A percentile compares a stretch with the other conserved stretches of the same genome.
phyloP scores from a whole-genome alignment of 2,113 vertebrate genomes.

The Turdus rufiventris region DNA sequence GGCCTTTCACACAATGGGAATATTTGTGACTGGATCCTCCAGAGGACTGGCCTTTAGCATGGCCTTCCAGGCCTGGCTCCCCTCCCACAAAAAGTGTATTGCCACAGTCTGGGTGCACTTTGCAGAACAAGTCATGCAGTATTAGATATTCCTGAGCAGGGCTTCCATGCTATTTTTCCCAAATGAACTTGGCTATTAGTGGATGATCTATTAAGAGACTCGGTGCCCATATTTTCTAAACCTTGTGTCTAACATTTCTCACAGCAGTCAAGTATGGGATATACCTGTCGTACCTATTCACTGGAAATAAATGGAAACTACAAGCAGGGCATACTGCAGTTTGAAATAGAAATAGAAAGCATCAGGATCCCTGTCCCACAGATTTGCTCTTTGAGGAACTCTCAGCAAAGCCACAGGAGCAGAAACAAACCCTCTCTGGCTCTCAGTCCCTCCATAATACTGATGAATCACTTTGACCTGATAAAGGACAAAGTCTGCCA shows the following conservation, averaged over 20 bases:
- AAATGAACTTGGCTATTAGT: neutral
- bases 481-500: neutral
- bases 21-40: neutral
- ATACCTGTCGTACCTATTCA: neutral
- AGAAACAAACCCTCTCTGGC: neutral
- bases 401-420: neutral
- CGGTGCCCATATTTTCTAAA: neutral
- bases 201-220: neutral
- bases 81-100: neutral
- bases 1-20: neutral
- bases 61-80: neutral
- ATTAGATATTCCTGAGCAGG: neutral
- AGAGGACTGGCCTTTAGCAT: rapidly evolving
- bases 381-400: neutral
- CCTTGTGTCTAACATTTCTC: neutral
- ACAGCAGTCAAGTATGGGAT: neutral
- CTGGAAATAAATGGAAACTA: neutral
- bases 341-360: neutral
- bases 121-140: neutral
- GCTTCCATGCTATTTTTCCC: neutral
- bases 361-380: neutral
- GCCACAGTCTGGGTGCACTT: neutral
- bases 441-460: neutral
- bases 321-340: neutral
- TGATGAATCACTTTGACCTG: neutral